Evolutionary conservation across 2,888 invertebrate genomes (phyloP), one percentile per base, ranked within the genome.

Genomic region (Ernsta delagoae): DNA sequence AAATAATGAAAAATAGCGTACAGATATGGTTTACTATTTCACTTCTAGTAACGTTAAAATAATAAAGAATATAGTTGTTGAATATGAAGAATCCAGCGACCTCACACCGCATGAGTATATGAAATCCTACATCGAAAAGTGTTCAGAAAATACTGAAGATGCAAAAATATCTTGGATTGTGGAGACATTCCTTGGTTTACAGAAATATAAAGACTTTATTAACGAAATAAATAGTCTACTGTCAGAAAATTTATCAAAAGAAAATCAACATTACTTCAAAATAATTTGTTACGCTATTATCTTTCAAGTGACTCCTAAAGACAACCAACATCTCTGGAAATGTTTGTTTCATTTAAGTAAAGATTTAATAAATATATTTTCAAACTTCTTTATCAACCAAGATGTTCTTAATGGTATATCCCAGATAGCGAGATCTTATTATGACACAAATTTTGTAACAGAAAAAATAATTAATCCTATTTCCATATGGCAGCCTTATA

Each of bases 391-490:
- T 60, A 83, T 85, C 43, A 87, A 88, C 65, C 89, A 93, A 75
- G 90, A 94, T 76, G 86, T 89, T 63, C 79, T 94, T 59, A 79
- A 88, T 48, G 85, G 82, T 50, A 85, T 94, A 71, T 87, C 94
- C 11, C 87, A 92, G 82, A 82, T 89, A 70, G 94, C 93, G 41
- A 90, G 93, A 75, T 74, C 79, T 54, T 78, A 85, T 74, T 95
- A 94, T 75, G 95, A 94, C 70, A 89, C 90, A 54, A 86, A 82
- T 41, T 95, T 90, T 74, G 87, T 94, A 31, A 84, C 94, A 4
- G 86, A 93, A 50, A 89, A 90, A 72, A 92, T 95, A 59, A 84
- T 94, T 31, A 78, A 81, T 53, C 94, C 94, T 1, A 80, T 95
- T 39, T 83, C 94, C 75, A 78, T 81, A 50, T 92, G 92, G 92